Evolutionary conservation across 2,888 invertebrate species (phyloP), one percentile per base, ranked within the genome.

Genomic region (Drosophila parthenogenetica): DNA sequence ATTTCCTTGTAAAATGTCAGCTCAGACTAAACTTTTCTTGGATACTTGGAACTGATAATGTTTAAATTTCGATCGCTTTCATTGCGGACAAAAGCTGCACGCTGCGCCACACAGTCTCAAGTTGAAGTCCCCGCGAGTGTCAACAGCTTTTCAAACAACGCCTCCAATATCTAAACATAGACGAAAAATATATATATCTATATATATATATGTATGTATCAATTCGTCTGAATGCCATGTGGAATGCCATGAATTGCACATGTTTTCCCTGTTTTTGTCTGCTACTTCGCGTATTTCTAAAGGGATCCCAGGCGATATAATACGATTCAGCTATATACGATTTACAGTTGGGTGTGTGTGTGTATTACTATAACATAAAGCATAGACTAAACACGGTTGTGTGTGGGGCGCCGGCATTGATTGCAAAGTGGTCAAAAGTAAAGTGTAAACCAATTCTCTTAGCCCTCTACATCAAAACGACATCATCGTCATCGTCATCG

Each of bases 331-430:
- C 17, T 40, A 39, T 29, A 14, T 11, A 11, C 25, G 29, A 29
- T 8, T 25, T 7, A 25, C 19, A 5, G 25, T 7, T 25, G 25
- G 5, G 8, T 25, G 8, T 25, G 8, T 10, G 25, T 42, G 13
- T 59, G 5, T 25, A 11, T 17, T 58, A 17, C 5, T 13, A 49
- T 17, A 29, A 16, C 8, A 49, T 17, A 29, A 16, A 37, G 37
- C 50, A 43, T 76, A 77, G 77, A 77, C 74, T 75, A 75, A 72
- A 75, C 70, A 74, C 11, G 32, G 43, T 17, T 40, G 37, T 35
- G 54, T 50, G 35, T 37, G 19, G 37, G 55, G 59, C 66, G 71
- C 48, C 66, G 62, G 59, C 55, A 54, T 75, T 67, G 55, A 66
- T 66, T 75, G 66, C 45, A 73, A 69, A 60, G 64, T 73, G 73